Evolutionary conservation across 2,888 invertebrate species (phyloP), one percentile per base, ranked within the genome.

Genomic region (Idaea straminata): DNA sequence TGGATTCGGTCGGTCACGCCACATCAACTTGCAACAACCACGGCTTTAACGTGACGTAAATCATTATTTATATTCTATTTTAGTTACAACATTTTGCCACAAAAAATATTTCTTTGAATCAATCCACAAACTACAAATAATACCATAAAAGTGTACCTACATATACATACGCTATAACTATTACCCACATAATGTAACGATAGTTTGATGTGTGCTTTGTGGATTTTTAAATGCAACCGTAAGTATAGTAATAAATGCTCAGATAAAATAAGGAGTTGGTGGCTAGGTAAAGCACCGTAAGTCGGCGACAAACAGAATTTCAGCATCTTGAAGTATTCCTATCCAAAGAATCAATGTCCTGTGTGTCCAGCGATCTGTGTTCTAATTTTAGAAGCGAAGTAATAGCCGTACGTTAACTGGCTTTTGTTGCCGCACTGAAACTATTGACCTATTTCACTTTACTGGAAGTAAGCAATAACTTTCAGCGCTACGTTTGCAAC

Each of bases 401-500:
- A 83, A 86, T 84, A 80, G 79, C 82, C 79, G 84, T 80, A 80
- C 87, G 83, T 90, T 87, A 84, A 88, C 89, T 87, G 80, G 88
- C 88, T 90, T 88, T 91, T 91, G 92, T 92, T 91, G 87, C 89
- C 83, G 88, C 79, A 85, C 91, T 92, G 92, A 90, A 92, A 91
- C 91, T 91, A 92, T 92, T 92, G 92, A 92, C 92, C 92, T 90
- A 92, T 90, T 91, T 92, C 84, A 85, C 86, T 84, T 91, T 89
- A 87, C 92, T 92, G 91, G 91, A 91, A 91, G 87, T 88, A 89
- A 89, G 91, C 86, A 86, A 91, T 92, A 91, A 92, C 89, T 91
- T 91, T 91, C 90, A 89, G 89, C 85, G 87, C 88, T 88, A 80
- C 79, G 87, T 83, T 86, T 85, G 84, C 81, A 76, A 82, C 80